Evolutionary conservation across 92 coral and sea anemone species (phyloP), one percentile per base, ranked within the genome.

Genomic region (Montipora capitata): DNA sequence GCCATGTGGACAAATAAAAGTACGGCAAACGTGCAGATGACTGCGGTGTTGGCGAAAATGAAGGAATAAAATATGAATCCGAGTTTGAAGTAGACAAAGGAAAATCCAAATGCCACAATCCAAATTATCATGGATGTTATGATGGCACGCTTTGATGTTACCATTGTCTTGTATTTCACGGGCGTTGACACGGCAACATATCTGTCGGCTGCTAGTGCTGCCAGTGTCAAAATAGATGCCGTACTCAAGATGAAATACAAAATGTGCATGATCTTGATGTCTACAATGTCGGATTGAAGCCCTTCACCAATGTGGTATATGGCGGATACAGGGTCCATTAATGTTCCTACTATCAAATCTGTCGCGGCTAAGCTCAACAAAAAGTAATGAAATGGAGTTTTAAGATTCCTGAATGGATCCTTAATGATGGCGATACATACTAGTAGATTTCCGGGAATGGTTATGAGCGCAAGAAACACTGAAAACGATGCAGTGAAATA

Each of bases 1-100:
- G 94, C 91, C 40, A 72, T 63, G 82, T 95, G 96, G 16, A 93
- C 95, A 74, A 97, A 97, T 5, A 91, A 78, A 2, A 97, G 92
- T 8, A 95, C 96, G 43, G 87, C 81, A 65, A 95, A 95, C 3
- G 99, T 97, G 74, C 91, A 79, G 58, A 94, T 84, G 0, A 97
- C 97, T 4, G 95, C 96, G 10, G 96, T 93, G 88, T 94, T 95
- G 35, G 94, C 98, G 40, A 95, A 97, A 58, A 97, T 85, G 5
- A 97, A 85, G 59, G 96, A 90, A 57, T 94, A 95, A 9, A 75
- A 79, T 17, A 97, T 92, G 72, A 81, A 94, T 0, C 98, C 99
- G 11, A 97, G 79, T 43, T 91, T 78, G 66, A 97, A 93, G 75
- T 97, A 97, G 35, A 92, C 56, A 10, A 82, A 83, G 4, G 96